phyloP scores from a whole-genome alignment of 1,140 invertebrate species.

The Procambarus virginalis region DNA sequence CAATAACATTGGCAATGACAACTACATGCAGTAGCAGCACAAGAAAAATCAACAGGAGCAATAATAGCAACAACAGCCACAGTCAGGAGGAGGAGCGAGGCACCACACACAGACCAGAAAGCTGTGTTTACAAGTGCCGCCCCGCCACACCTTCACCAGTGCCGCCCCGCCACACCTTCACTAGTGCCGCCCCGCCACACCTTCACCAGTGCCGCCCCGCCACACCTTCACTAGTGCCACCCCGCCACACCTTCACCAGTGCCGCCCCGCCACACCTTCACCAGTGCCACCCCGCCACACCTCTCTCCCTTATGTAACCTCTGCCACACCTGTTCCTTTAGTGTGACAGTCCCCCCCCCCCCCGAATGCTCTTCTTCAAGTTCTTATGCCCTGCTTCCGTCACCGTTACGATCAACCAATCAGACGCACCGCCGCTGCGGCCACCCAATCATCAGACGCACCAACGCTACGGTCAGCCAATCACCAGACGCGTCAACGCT shows the following conservation, averaged over 20 bases:
- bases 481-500: background rate
- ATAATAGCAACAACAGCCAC: background rate
- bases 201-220: background rate
- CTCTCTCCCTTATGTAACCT: background rate
- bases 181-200: background rate
- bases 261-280: too few species aligned
- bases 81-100: too few species aligned
- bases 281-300: too few species aligned
- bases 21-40: background rate
- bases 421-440: background rate
- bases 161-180: background rate
- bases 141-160: background rate
- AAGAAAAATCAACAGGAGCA: background rate
- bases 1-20: background rate
- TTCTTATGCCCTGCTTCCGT: background rate
- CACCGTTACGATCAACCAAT: background rate
- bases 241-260: too few species aligned
- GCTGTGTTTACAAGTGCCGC: too few species aligned
- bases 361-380: background rate
- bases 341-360: background rate
- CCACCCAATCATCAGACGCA: conserved; percentile 3
- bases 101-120: too few species aligned
- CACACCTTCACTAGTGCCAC: too few species aligned
- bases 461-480: background rate
- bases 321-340: background rate